Evolutionary conservation across 2,888 invertebrate species (phyloP).

Genomic region (Melinaea marsaeus): DNA sequence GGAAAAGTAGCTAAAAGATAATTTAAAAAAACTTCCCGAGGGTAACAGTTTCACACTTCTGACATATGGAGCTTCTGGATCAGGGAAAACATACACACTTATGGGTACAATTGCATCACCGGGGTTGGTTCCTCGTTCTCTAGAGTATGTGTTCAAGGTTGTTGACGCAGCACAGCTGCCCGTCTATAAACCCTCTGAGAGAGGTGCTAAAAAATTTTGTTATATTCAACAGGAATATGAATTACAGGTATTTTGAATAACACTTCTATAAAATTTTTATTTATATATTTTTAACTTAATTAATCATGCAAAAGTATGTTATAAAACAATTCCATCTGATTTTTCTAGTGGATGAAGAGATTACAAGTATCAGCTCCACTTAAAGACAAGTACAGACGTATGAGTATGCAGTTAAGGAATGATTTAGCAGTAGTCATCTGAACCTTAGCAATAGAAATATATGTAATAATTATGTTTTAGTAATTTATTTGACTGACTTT

Average conservation of each 20-base stretch:
- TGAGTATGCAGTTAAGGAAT: slow-evolving; percentile 56
- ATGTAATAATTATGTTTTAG: slow-evolving; percentile 64
- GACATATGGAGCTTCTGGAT: slow-evolving; percentile 93
- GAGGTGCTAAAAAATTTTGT: slow-evolving; percentile 52
- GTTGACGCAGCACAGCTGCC: slow-evolving; percentile 65
- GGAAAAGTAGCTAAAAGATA: slow-evolving; percentile 76
- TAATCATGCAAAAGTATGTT: too few relatives aligned
- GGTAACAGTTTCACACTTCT: slow-evolving; percentile 87
- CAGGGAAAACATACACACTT: slow-evolving; percentile 91
- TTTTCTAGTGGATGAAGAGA: slow-evolving; percentile 56
- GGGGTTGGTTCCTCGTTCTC: slow-evolving; percentile 81
- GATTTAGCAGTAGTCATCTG: slow-evolving; percentile 53
- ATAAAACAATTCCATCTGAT: not conserved
- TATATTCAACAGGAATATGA: slow-evolving; percentile 57
- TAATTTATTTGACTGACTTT: slow-evolving; percentile 32
- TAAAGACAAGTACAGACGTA: slow-evolving; percentile 63
- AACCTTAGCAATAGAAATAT: slow-evolving; percentile 51
- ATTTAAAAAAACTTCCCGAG: slow-evolving; percentile 77
- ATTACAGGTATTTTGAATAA: slow-evolving; percentile 48
- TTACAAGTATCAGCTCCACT: slow-evolving; percentile 57
- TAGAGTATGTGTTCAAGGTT: slow-evolving; percentile 76
- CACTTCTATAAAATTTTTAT: too few relatives aligned
- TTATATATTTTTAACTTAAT: too few relatives aligned
- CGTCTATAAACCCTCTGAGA: slow-evolving; percentile 58
- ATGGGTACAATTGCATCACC: slow-evolving; percentile 81